These are phyloP conservation scores for Trilocha varians DNA, from an alignment of 2,888 invertebrate genomes.

Conservation along the genomic window DNA sequence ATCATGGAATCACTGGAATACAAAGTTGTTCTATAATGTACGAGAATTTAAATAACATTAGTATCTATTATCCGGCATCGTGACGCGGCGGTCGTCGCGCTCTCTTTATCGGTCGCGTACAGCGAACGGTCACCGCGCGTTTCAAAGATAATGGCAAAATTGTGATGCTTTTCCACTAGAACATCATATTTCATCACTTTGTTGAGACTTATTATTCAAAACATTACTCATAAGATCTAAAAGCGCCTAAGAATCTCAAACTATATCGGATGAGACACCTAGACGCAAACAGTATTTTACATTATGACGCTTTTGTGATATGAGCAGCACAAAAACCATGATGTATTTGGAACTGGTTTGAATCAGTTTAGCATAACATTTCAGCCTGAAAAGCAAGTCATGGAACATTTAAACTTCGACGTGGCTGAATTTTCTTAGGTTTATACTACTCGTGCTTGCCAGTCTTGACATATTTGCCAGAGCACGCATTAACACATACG, in stretches of 20 bases:
- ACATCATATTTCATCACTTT: conserved; percentile 1
- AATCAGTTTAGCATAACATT: no score
- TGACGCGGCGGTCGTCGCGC: conserved; percentile 49
- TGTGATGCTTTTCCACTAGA: conserved; percentile 66
- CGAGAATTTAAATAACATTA: conserved; percentile 9
- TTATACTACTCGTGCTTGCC: background rate
- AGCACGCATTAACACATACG: background rate
- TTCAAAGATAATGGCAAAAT: conserved; percentile 65
- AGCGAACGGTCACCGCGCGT: conserved; percentile 36
- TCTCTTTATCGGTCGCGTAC: conserved; percentile 59
- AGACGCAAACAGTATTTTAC: no score
- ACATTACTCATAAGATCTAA: conserved; percentile 18
- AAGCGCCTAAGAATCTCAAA: background rate
- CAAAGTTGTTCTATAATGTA: conserved; percentile 55
- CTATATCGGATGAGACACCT: no score
- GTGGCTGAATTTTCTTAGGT: background rate
- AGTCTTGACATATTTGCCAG: background rate
- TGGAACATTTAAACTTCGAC: no score
- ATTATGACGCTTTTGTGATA: no score
- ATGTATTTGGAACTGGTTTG: no score
- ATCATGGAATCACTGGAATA: conserved; percentile 59
- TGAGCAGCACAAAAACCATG: no score
- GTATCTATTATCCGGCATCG: conserved; percentile 40
- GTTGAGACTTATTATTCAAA: background rate
- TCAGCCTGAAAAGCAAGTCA: no score